These are phyloP conservation scores for Leuciscus idus DNA, from an alignment of 2,113 vertebrate genomes.

Conservation along the genomic window DNA sequence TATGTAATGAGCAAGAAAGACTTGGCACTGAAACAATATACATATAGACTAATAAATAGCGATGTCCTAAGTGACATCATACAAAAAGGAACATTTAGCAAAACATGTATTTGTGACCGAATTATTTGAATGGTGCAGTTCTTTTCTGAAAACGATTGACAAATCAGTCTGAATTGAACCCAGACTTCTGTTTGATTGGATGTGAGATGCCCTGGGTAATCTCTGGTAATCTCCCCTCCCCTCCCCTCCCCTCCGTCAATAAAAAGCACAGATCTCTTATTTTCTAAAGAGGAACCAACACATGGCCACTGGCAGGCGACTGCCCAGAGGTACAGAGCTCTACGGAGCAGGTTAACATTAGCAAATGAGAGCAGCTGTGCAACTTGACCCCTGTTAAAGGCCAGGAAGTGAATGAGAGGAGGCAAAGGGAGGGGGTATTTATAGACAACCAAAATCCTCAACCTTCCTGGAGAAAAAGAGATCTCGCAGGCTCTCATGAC, in stretches of 20 bases:
- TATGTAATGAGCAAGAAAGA: not conserved
- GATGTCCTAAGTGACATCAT: not conserved
- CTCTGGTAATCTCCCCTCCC: too few species aligned
- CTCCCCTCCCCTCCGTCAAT: not conserved
- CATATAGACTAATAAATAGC: not conserved
- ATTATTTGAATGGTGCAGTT: not conserved
- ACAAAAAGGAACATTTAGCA: not conserved
- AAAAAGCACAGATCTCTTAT: not conserved
- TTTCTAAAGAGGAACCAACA: slow-evolving; percentile 42
- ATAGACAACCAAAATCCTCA: slow-evolving; percentile 51
- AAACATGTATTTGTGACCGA: not conserved
- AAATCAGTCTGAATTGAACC: not conserved
- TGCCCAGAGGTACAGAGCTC: slow-evolving; percentile 35
- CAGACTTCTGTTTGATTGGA: not conserved
- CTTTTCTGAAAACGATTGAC: not conserved
- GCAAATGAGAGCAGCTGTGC: slow-evolving; percentile 60
- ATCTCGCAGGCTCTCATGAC: slow-evolving; percentile 58
- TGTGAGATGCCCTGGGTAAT: not conserved
- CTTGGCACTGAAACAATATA: not conserved
- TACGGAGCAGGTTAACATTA: slow-evolving; percentile 42
- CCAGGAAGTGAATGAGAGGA: slow-evolving; percentile 36
- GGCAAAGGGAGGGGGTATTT: slow-evolving; percentile 57
- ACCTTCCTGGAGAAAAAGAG: slow-evolving; percentile 30
- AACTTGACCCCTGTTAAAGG: slow-evolving; percentile 58
- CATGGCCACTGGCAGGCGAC: not conserved